phyloP scores from a whole-genome alignment of 2,888 invertebrate genomes.

The Uloborus plumipes region DNA sequence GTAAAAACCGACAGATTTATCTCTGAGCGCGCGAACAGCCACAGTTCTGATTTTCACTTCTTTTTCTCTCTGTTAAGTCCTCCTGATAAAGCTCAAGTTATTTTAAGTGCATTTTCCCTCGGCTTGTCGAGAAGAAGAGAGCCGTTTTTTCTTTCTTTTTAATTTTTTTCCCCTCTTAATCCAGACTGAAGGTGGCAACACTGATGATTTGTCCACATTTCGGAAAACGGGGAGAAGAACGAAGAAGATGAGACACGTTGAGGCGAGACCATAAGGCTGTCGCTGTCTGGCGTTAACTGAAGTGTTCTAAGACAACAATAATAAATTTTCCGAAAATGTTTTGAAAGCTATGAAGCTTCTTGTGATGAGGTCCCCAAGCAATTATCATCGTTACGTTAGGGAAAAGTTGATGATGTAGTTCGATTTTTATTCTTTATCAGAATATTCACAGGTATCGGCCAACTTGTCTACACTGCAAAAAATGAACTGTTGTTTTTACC shows the following conservation, averaged over 20 bases:
- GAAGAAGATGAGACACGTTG: background rate
- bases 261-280: background rate
- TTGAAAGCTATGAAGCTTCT: too few relatives aligned
- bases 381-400: too few relatives aligned
- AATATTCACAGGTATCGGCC: too few relatives aligned
- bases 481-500: too few relatives aligned
- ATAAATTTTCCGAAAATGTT: too few relatives aligned
- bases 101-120: conserved; percentile 6
- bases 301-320: too few relatives aligned
- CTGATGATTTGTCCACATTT: conserved; percentile 5
- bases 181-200: background rate
- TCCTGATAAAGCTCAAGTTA: conserved; percentile 4
- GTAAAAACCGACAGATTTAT: conserved; percentile 6
- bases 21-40: background rate
- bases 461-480: too few relatives aligned
- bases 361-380: too few relatives aligned
- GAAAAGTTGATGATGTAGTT: too few relatives aligned
- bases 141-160: background rate
- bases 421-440: too few relatives aligned
- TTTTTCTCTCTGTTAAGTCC: background rate
- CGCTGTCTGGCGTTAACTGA: background rate
- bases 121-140: too few relatives aligned
- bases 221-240: background rate
- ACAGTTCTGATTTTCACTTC: background rate
- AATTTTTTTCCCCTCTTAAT: background rate